Conservation (phyloP, 2,113 vertebrate genomes). For the Elachura formosa region DNA sequence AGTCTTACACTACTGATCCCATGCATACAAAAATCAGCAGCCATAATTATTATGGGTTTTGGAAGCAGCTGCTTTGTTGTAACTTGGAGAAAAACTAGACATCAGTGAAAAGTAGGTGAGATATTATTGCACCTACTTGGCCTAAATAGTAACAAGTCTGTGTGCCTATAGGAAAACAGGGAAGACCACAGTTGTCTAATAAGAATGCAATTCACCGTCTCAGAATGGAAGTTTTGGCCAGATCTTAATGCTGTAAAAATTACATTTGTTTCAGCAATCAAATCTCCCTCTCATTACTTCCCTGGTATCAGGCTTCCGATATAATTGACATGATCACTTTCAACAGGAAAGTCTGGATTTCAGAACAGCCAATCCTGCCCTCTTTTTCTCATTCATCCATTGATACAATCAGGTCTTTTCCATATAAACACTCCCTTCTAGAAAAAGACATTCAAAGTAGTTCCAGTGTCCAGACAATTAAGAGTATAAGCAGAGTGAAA, state of each 20-base stretch:
- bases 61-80: background rate
- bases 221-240: background rate
- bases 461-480: background rate
- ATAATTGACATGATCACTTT: background rate
- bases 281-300: slow-evolving; percentile 22
- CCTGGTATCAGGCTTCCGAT: background rate
- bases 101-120: background rate
- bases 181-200: background rate
- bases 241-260: slow-evolving; percentile 35
- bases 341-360: background rate
- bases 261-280: slow-evolving; percentile 46
- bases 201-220: background rate
- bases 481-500: background rate
- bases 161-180: fast-evolving
- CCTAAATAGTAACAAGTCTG: background rate
- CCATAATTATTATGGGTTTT: background rate
- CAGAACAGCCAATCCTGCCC: background rate
- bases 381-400: background rate
- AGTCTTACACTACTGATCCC: background rate
- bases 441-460: background rate
- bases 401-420: background rate
- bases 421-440: background rate
- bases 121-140: background rate
- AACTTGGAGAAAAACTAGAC: background rate
- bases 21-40: background rate